A percentile compares a stretch with the other conserved stretches of the same genome.
phyloP scores from a whole-genome alignment of 1,140 invertebrate species.

The Lamellibrachia luymesi region DNA sequence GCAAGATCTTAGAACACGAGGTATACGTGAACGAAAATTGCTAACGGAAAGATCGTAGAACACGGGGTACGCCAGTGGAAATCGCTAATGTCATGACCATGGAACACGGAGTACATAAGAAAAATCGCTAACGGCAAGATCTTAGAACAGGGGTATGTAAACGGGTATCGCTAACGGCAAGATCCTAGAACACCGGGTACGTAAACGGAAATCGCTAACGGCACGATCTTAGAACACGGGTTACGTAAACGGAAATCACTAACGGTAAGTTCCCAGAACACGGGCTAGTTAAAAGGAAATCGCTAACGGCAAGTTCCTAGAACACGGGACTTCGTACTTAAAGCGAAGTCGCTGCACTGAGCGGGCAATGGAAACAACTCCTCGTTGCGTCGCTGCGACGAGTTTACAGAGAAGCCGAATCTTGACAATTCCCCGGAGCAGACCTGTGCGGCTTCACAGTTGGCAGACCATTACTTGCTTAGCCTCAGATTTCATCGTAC shows the following conservation, averaged over 20 bases:
- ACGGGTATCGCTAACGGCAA: slow-evolving; percentile 17
- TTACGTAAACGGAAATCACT: background rate
- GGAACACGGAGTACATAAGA: slow-evolving; percentile 25
- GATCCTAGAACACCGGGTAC: slow-evolving; percentile 24
- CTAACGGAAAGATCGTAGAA: no score
- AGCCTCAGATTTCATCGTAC: background rate
- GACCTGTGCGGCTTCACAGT: background rate
- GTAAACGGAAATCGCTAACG: background rate
- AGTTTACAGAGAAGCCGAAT: background rate
- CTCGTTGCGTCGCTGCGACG: background rate
- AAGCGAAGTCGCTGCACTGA: background rate
- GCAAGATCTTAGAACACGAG: no score
- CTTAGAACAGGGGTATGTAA: slow-evolving; percentile 22
- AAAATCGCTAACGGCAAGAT: slow-evolving; percentile 21
- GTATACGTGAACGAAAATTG: no score
- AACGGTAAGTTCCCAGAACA: no score
- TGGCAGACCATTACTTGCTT: background rate
- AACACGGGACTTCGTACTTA: no score
- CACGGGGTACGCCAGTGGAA: no score
- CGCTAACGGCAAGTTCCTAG: no score
- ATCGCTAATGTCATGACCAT: slow-evolving; percentile 18
- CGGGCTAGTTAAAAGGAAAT: no score
- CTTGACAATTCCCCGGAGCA: background rate
- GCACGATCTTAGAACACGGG: slow-evolving; percentile 3
- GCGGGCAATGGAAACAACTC: background rate